Evolutionary conservation across 2,113 vertebrate species (phyloP).

Genomic region (Gracilinanus agilis): DNA sequence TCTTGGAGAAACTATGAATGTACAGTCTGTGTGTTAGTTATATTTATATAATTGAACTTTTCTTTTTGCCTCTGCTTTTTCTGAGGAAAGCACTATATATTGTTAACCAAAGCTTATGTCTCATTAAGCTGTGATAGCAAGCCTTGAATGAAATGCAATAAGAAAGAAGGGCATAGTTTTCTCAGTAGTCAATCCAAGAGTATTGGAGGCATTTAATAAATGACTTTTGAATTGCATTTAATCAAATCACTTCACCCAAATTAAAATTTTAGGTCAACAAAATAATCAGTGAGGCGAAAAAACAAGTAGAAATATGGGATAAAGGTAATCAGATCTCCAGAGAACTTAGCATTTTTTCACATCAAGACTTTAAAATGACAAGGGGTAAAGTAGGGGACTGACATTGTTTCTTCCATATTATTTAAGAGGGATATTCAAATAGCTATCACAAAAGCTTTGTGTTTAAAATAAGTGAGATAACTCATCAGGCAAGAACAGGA

Average conservation of each 20-base stretch:
- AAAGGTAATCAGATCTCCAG: not conserved
- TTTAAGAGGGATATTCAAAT: too few relatives aligned
- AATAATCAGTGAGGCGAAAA: not conserved
- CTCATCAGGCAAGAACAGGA: too few relatives aligned
- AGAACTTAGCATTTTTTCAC: not conserved
- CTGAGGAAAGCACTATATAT: not conserved
- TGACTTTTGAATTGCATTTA: not conserved
- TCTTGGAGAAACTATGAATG: not conserved
- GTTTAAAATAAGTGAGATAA: too few relatives aligned
- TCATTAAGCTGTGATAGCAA: not conserved
- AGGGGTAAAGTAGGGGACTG: too few relatives aligned
- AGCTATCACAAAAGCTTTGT: too few relatives aligned
- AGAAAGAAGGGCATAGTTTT: not conserved
- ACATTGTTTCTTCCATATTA: too few relatives aligned
- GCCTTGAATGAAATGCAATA: not conserved
- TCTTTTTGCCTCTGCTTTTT: not conserved
- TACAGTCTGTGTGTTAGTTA: not conserved
- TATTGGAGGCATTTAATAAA: not conserved
- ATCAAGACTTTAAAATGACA: too few relatives aligned
- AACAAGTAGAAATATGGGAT: not conserved
- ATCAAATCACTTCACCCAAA: not conserved
- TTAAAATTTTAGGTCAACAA: not conserved
- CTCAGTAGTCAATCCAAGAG: not conserved
- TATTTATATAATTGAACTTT: not conserved
- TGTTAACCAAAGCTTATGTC: not conserved